Percentiles rank a stretch among this genome's conserved stretches.
phyloP scores from a whole-genome alignment of 1,140 invertebrate genomes.

The Drosophila melanica region DNA sequence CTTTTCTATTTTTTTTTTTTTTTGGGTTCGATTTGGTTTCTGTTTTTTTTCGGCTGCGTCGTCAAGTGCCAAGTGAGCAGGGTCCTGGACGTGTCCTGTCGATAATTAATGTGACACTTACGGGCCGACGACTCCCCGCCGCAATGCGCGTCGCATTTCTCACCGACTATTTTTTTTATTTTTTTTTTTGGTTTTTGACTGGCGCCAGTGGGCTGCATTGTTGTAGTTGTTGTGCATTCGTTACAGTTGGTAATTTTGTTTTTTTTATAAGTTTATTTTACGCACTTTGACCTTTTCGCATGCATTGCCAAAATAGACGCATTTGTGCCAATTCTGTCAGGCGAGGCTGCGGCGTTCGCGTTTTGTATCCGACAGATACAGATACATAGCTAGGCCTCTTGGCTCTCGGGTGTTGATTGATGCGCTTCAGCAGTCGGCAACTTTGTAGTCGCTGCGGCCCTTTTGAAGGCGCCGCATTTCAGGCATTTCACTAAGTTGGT shows the following conservation, averaged over 20 bases:
- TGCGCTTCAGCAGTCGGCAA: conserved; percentile 63
- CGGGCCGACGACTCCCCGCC: conserved; percentile 24
- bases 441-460: conserved; percentile 51
- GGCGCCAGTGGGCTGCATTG: conserved; percentile 52
- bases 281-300: conserved; percentile 71
- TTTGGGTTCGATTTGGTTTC: conserved; percentile 17
- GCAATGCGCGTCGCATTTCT: conserved; percentile 57
- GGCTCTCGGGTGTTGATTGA: conserved; percentile 61
- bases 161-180: conserved; percentile 11
- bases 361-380: conserved; percentile 51
- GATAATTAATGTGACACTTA: conserved; percentile 65
- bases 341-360: conserved; percentile 20
- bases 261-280: conserved; percentile 1
- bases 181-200: conserved; percentile 17
- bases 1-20: conserved; percentile 5
- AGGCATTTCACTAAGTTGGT: conserved; percentile 62
- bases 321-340: conserved; percentile 77
- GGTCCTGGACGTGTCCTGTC: conserved; percentile 61
- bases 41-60: conserved; percentile 14
- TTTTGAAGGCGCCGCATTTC: conserved; percentile 72
- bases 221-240: conserved; percentile 12
- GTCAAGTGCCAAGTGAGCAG: conserved; percentile 65
- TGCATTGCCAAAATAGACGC: conserved; percentile 65
- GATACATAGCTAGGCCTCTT: conserved; percentile 13
- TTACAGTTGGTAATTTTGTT: not conserved